phyloP scores from a whole-genome alignment of 2,113 vertebrate genomes.

The Neomonachus schauinslandi region DNA sequence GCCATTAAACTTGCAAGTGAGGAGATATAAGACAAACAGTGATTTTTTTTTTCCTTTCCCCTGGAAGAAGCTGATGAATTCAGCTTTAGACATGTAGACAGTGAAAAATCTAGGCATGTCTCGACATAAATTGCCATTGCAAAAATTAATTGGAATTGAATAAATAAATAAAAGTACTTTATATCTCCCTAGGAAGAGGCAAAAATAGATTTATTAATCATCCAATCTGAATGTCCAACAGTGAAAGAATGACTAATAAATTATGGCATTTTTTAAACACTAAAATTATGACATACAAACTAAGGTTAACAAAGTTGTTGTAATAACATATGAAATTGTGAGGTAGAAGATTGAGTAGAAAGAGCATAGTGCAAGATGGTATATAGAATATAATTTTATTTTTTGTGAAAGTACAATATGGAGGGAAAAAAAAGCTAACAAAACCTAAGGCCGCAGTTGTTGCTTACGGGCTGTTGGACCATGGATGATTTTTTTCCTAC shows the following conservation, averaged over 20 bases:
- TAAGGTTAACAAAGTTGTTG: not conserved
- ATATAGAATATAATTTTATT: not conserved
- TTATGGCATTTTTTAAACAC: not conserved
- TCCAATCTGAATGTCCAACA: not conserved
- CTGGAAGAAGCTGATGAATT: not conserved
- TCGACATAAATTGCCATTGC: not conserved
- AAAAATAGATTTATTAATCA: conserved; percentile 36
- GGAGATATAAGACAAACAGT: not conserved
- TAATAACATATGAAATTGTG: not conserved
- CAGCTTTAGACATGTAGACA: not conserved
- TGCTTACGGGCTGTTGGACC: not conserved
- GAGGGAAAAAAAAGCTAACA: not conserved
- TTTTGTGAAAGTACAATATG: not conserved
- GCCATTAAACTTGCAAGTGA: not conserved
- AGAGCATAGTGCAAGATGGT: not conserved
- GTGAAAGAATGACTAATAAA: not conserved
- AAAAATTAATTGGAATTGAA: not conserved
- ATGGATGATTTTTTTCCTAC: no score
- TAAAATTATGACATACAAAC: not conserved
- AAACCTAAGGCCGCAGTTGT: not conserved
- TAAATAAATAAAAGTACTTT: not conserved
- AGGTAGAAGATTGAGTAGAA: not conserved
- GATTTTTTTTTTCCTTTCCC: not conserved
- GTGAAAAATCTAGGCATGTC: not conserved
- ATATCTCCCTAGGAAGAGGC: not conserved